A percentile compares a stretch with the other conserved stretches of the same genome.
These are phyloP conservation scores for Sepioteuthis lessoniana DNA, from an alignment of 2,888 invertebrate genomes.

Conservation along the genomic window DNA sequence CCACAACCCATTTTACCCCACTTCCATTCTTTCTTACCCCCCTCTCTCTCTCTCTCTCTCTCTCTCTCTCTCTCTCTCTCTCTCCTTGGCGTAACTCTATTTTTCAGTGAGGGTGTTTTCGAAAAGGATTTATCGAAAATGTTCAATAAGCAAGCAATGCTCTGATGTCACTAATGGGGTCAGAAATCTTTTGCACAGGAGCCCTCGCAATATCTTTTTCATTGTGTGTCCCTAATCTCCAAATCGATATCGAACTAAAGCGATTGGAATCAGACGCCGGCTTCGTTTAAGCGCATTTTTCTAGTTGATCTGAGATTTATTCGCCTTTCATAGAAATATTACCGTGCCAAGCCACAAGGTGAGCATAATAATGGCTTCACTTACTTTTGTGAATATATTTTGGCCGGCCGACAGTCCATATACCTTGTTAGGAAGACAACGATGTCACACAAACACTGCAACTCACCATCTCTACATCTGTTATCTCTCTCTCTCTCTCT, in stretches of 20 bases:
- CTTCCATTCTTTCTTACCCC: too few relatives aligned
- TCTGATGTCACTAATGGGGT: slow-evolving; percentile 1
- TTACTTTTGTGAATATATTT: neutral
- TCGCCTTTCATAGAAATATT: neutral
- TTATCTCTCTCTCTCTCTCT: too few relatives aligned
- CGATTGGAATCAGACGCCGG: slow-evolving; percentile 25
- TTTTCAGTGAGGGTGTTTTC: neutral
- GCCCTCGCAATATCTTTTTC: neutral
- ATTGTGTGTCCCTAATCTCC: neutral
- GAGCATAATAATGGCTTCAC: slow-evolving; percentile 3
- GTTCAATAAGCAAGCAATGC: neutral
- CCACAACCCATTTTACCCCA: too few relatives aligned
- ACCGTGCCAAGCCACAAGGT: neutral
- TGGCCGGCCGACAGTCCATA: too few relatives aligned
- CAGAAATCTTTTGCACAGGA: neutral
- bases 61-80: too few relatives aligned
- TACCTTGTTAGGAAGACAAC: too few relatives aligned
- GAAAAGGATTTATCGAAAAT: neutral
- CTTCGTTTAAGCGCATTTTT: neutral
- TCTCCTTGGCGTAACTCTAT: too few relatives aligned
- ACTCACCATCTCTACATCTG: too few relatives aligned
- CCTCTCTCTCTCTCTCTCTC: too few relatives aligned
- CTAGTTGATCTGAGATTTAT: neutral
- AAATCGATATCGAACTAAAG: slow-evolving; percentile 18
- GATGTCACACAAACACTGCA: too few relatives aligned